A percentile compares a stretch with the other conserved stretches of the same genome.
phyloP scores from a whole-genome alignment of 1,140 invertebrate species.

The Mycetomoellerius zeteki region DNA sequence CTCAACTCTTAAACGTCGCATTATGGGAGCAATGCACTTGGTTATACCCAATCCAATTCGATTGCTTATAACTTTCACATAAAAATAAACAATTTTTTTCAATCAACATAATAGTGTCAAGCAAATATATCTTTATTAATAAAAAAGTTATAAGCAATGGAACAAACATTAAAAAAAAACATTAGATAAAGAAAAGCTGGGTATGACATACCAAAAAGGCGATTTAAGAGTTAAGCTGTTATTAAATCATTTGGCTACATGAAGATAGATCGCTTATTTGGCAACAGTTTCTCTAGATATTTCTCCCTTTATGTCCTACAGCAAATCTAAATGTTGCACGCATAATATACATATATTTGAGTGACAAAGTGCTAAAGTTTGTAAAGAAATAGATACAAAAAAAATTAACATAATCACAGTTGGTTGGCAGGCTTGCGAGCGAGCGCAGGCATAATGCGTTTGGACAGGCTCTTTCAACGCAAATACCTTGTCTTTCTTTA shows the following conservation, averaged over 20 bases:
- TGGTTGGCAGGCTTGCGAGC: slow-evolving; percentile 84
- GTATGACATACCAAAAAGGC: too few relatives aligned
- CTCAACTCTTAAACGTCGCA: background rate
- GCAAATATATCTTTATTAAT: too few relatives aligned
- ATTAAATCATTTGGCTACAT: slow-evolving; percentile 61
- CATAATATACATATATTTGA: slow-evolving; percentile 66
- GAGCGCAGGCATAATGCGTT: slow-evolving; percentile 78
- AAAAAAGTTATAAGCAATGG: too few relatives aligned
- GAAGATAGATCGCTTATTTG: slow-evolving; percentile 68
- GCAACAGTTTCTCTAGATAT: slow-evolving; percentile 69
- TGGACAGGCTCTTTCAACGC: slow-evolving; percentile 78
- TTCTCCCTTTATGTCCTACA: slow-evolving; percentile 76
- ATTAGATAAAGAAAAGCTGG: too few relatives aligned
- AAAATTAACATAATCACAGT: slow-evolving; percentile 87
- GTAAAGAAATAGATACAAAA: slow-evolving; percentile 82
- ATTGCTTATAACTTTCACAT: too few relatives aligned
- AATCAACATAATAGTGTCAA: too few relatives aligned
- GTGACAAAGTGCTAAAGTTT: slow-evolving; percentile 80
- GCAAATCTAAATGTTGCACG: slow-evolving; percentile 73
- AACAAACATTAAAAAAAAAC: too few relatives aligned
- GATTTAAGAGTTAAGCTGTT: slow-evolving; percentile 5
- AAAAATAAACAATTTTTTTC: too few relatives aligned
- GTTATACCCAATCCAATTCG: too few relatives aligned
- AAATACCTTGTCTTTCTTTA: slow-evolving; percentile 70
- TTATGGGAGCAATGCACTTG: too few relatives aligned